Percentiles rank a stretch among this genome's conserved stretches.
phyloP scores from a whole-genome alignment of 2,113 vertebrate genomes.

The Centrocercus urophasianus region DNA sequence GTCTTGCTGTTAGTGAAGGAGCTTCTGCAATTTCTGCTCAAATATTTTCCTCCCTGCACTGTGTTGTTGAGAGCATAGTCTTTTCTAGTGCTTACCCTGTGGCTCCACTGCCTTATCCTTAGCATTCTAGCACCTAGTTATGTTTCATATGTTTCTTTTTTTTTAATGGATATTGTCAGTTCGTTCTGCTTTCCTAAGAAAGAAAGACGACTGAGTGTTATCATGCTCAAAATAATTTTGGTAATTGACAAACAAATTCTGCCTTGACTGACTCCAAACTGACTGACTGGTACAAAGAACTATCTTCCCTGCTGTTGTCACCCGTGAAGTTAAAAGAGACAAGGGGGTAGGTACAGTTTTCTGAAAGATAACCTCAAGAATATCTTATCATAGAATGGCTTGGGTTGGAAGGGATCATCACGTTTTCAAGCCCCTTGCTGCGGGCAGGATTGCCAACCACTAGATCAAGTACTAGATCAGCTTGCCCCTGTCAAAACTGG shows the following conservation, averaged over 20 bases:
- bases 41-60: neutral
- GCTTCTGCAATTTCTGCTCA: neutral
- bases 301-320: neutral
- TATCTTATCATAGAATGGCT: too few relatives aligned
- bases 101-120: neutral
- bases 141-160: neutral
- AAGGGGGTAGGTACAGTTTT: neutral
- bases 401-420: too few relatives aligned
- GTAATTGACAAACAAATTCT: neutral
- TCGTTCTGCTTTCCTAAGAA: neutral
- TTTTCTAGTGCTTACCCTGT: neutral
- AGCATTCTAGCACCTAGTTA: neutral
- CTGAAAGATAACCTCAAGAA: neutral
- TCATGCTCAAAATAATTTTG: neutral
- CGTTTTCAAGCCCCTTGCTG: too few relatives aligned
- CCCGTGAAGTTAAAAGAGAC: neutral
- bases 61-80: neutral
- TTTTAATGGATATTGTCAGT: neutral
- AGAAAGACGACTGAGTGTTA: neutral
- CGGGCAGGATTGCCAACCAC: too few relatives aligned
- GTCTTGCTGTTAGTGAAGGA: neutral
- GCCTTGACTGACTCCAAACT: neutral
- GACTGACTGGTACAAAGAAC: neutral
- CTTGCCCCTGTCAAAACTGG: too few relatives aligned
- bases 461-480: too few relatives aligned